These are phyloP conservation scores for Ophiodon elongatus DNA, from an alignment of 2,113 vertebrate species.

Conservation along the genomic window DNA sequence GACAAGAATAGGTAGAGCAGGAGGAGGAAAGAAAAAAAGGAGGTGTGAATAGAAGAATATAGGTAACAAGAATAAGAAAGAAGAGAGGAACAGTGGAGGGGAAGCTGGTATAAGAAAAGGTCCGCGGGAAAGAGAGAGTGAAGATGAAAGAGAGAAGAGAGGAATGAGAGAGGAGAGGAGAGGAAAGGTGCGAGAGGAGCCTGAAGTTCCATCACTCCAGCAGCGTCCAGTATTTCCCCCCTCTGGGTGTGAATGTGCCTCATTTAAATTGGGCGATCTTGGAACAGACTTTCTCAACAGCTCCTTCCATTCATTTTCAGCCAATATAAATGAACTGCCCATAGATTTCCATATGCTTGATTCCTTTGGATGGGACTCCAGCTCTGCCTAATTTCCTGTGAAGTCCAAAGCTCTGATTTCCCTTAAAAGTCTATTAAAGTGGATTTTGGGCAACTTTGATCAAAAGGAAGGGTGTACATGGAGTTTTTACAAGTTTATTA, in stretches of 20 bases:
- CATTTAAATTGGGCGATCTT: constrained; percentile 67
- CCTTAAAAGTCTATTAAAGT: constrained; percentile 69
- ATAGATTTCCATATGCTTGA: constrained; percentile 74
- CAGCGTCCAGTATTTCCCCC: constrained; percentile 43
- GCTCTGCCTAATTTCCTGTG: constrained; percentile 66
- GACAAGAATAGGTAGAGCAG: background rate
- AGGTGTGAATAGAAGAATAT: background rate
- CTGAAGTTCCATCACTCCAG: constrained; percentile 45
- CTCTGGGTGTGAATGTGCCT: constrained; percentile 66
- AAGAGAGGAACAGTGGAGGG: background rate
- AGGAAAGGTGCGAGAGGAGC: constrained; percentile 22
- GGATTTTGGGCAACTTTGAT: constrained; percentile 69
- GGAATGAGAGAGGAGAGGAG: background rate
- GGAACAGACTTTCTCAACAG: constrained; percentile 68
- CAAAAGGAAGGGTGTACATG: constrained; percentile 54
- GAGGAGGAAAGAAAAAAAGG: background rate
- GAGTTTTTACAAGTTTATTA: constrained; percentile 63
- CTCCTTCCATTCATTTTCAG: constrained; percentile 66
- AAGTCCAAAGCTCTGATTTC: constrained; percentile 68
- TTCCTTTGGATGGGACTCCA: constrained; percentile 64
- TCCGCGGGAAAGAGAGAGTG: background rate
- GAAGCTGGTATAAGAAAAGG: background rate
- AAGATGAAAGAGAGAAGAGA: constrained; percentile 4
- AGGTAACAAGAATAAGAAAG: background rate
- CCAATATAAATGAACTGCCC: constrained; percentile 73